Base-by-base conservation (phyloP, 1,140 invertebrate genomes). In the Galendromus occidentalis region DNA sequence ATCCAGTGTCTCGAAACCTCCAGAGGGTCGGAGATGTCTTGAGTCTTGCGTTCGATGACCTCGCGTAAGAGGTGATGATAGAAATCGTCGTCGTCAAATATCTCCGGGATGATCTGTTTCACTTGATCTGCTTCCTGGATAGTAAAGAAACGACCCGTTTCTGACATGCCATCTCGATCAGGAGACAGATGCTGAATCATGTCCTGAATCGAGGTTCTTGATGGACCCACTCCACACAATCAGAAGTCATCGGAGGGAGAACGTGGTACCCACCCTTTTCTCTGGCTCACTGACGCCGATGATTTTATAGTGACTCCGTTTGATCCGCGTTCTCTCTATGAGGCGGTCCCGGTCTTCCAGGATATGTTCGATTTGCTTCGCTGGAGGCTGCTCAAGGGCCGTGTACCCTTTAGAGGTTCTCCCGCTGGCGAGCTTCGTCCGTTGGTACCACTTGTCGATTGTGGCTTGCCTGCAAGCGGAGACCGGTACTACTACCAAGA, bases 11-110 rank as follows among this genome's bases (percentile, higher is more conserved):
- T 65, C 68, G 73, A 75, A 65, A 78, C 68, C 9, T 72, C 72
- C 9, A 75, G 66, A 17, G 89, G 86, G 79, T 92, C 89, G 12
- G 83, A 84, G 7, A 87, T 79, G 71, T 86, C 84, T 64, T 51
- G 41, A 7, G 87, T 85, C 78, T 93, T 94, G 64, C 84, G 83
- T 74, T 96, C 89, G 69, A 98, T 93, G 17, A 96, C 77, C 73
- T 96, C 91, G 67, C 89, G 78, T 28, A 98, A 76, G 22, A 95
- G 74, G 72, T 91, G 86, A 75, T 95, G 90, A 78, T 97, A 97
- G 74, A 96, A 98, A 75, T 98, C 93, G 74, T 86, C 86, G 75
- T 98, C 93, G 75, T 97, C 91, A 78, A 89, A 98, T 72, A 95
- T 87, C 78, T 98, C 88, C 0, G 76, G 67, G 75, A 90, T 85